Evolutionary conservation across 2,113 vertebrate genomes (phyloP).

Genomic region (Psilopsiagon aurifrons): DNA sequence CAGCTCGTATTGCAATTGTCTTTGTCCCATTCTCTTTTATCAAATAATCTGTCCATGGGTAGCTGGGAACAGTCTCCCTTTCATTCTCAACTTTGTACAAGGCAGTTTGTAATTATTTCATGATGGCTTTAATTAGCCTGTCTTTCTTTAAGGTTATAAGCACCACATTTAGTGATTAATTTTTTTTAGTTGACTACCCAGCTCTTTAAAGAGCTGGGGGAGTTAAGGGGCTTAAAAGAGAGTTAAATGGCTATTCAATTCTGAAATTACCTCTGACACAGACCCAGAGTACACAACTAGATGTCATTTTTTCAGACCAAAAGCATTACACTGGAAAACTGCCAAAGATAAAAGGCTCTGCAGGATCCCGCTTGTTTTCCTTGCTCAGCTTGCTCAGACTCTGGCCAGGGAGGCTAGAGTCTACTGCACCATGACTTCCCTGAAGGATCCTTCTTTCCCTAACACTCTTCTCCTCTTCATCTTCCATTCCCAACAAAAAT

Average conservation of each 20-base stretch:
- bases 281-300: background rate
- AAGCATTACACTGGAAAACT: background rate
- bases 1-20: background rate
- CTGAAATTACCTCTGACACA: background rate
- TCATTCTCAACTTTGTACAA: background rate
- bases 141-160: background rate
- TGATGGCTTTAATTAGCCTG: constrained; percentile 1
- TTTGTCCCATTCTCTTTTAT: background rate
- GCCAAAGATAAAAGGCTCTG: background rate
- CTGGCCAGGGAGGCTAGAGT: background rate
- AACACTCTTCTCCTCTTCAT: background rate
- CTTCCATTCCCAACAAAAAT: background rate
- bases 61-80: background rate
- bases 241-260: background rate
- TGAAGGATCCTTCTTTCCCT: background rate
- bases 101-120: background rate
- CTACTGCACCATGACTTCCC: background rate
- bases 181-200: background rate
- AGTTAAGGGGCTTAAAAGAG: background rate
- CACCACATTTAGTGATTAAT: background rate
- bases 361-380: background rate
- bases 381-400: background rate
- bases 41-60: background rate
- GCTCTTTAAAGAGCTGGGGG: background rate
- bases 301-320: background rate